Evolutionary conservation across 2,113 vertebrate species (phyloP).

Genomic region (Macquaria australasica): DNA sequence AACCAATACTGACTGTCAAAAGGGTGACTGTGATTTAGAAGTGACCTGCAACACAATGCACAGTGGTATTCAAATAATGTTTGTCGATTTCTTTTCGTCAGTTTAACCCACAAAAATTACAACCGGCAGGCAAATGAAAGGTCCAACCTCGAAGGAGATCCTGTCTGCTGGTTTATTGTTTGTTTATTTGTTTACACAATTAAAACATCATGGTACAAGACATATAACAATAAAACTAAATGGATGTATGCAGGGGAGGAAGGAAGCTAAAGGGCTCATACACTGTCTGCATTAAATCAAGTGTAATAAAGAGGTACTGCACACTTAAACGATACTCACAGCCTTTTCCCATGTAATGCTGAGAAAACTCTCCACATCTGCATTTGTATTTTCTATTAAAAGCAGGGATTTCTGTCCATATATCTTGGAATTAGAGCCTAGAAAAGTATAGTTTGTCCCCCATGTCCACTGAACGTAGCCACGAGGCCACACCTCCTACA

Average conservation of each 20-base stretch:
- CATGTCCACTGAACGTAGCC: no score
- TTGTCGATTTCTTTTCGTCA: background rate
- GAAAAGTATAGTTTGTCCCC: background rate
- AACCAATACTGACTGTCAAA: slow-evolving; percentile 40
- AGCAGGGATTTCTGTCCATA: background rate
- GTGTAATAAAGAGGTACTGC: no score
- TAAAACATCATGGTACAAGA: background rate
- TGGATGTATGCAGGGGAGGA: background rate
- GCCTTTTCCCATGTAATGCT: background rate
- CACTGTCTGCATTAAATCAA: no score
- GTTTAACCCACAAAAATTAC: background rate
- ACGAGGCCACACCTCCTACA: no score
- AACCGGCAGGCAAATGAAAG: background rate
- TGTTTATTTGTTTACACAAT: background rate
- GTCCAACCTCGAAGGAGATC: background rate
- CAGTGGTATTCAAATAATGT: background rate
- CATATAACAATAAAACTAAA: background rate
- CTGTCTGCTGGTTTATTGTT: background rate
- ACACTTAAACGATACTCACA: no score
- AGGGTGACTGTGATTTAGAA: slow-evolving; percentile 32
- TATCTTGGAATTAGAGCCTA: slow-evolving; percentile 10
- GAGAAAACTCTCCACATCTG: slow-evolving; percentile 25
- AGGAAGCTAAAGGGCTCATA: background rate
- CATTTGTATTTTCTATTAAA: slow-evolving; percentile 50
- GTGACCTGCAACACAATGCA: slow-evolving; percentile 34